Evolutionary conservation across 2,797 vertebrate species (phyloP).

Genomic region (Adelosebastes latens): DNA sequence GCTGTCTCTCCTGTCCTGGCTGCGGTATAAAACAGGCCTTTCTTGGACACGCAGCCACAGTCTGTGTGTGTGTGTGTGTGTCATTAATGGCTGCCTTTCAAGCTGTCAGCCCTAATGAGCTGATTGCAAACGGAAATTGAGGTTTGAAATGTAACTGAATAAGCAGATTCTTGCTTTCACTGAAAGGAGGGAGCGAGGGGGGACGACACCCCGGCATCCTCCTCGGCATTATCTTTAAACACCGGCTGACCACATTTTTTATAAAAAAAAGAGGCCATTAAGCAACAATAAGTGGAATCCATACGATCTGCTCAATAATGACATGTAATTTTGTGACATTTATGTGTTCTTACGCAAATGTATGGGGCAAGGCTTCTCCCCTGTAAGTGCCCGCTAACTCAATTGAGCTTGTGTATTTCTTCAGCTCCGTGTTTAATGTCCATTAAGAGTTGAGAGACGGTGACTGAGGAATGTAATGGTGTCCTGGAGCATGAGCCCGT

Average conservation of each 20-base stretch:
- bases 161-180: slow-evolving; percentile 60
- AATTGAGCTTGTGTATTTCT: slow-evolving; percentile 78
- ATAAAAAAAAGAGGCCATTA: slow-evolving; percentile 63
- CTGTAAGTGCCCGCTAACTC: slow-evolving; percentile 84
- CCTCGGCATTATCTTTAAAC: slow-evolving; percentile 66
- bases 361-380: slow-evolving; percentile 68
- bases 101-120: slow-evolving; percentile 65
- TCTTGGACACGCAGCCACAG: slow-evolving; percentile 22
- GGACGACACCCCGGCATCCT: slow-evolving; percentile 45
- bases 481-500: slow-evolving; percentile 42
- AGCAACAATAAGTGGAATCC: slow-evolving; percentile 74
- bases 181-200: slow-evolving; percentile 16
- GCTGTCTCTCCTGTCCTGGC: slow-evolving; percentile 8
- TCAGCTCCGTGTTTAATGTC: slow-evolving; percentile 80
- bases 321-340: slow-evolving; percentile 81
- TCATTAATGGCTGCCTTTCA: slow-evolving; percentile 69
- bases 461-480: slow-evolving; percentile 67
- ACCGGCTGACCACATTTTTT: slow-evolving; percentile 45
- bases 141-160: slow-evolving; percentile 76
- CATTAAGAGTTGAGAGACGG: slow-evolving; percentile 79
- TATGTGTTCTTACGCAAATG: slow-evolving; percentile 84
- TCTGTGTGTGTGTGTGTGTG: slow-evolving; percentile 13
- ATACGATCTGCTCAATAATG: slow-evolving; percentile 78
- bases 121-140: slow-evolving; percentile 71
- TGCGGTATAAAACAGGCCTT: slow-evolving; percentile 19